Base-by-base conservation (phyloP, 2,113 vertebrate genomes). In the Gymnarchus niloticus region DNA sequence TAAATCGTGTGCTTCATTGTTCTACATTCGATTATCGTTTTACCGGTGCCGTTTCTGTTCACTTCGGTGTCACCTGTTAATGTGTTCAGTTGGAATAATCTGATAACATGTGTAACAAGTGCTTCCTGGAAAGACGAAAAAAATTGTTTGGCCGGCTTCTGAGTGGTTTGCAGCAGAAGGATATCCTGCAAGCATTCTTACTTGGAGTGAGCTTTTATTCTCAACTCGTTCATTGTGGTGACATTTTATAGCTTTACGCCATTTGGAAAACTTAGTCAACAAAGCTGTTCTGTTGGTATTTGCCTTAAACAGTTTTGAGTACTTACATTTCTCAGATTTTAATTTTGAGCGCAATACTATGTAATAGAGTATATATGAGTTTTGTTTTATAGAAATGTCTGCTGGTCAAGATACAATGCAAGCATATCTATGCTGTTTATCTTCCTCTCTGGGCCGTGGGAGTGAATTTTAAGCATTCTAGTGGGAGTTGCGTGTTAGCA, bases 131-230 rank as follows among this genome's bases (percentile, higher is more conserved):
- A 77, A 56, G 51, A 83, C 41, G 9, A 87, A 80, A 12, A 84
- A 80, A 49, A 69, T 84, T 84, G 83, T 51, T 84, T 33, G 41
- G 80, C 83, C 41, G 83, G 82, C 54, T 87, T 80, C 84, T 80
- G 5, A n/a, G n/a, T 78, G 65, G 41, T 61, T 82, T n/a, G 37
- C 9, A 37, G 76, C 49, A 84, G 44, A 51, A 83, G 78, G 84
- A 85, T 44, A 61, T 86, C 85, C 78, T 86, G 85, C 41, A 61
- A 17, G 25, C 56, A 8, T 52, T 19, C 44, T 37, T 51, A 33
- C 44, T 65, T 3, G 25, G 19, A 56, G 8, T 56, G 9, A 41
- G 52, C 6, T 57, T 56, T 25, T 51, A 25, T 56, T 82, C 59
- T 82, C 3, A 81, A 28, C 23, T 81, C 49, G n/a, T 46, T 80